Conservation (phyloP, 1,140 invertebrate species). For the Acromyrmex charruanus region DNA sequence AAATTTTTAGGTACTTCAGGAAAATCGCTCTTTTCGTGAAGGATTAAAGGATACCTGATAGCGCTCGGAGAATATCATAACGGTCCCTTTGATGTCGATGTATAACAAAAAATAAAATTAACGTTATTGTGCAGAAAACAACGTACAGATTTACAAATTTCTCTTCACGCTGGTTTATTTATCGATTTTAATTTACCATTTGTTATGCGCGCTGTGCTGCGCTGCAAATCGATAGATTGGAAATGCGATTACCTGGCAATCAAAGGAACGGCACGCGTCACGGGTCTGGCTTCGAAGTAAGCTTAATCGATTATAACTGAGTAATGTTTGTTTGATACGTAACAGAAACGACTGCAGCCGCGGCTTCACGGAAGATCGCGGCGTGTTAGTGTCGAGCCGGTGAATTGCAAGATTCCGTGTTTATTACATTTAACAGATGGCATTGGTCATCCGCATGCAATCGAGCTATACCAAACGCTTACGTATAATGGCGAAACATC, state of each 20-base stretch:
- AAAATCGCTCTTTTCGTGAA: no score
- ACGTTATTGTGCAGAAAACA: neutral
- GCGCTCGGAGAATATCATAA: neutral
- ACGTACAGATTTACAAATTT: neutral
- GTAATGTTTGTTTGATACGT: constrained; percentile 62
- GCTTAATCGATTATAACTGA: constrained; percentile 63
- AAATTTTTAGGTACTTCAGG: no score
- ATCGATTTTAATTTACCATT: constrained; percentile 7
- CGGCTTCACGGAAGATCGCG: constrained; percentile 53
- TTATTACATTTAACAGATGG: constrained; percentile 81
- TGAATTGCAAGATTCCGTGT: constrained; percentile 81
- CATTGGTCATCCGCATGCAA: constrained; percentile 79
- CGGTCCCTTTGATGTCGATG: neutral
- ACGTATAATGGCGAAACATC: constrained; percentile 57
- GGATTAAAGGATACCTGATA: neutral
- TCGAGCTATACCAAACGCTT: constrained; percentile 71
- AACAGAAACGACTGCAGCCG: constrained; percentile 65
- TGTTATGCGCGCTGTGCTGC: neutral
- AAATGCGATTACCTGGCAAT: constrained; percentile 37
- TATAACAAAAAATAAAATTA: neutral
- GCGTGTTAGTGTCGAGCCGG: constrained; percentile 69
- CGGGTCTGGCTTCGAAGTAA: constrained; percentile 37
- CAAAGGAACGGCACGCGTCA: constrained; percentile 19
- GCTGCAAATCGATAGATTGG: constrained; percentile 40
- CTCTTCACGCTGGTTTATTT: neutral